A percentile compares a stretch with the other conserved stretches of the same genome.
These are phyloP conservation scores for Ageneiosus marmoratus DNA, from an alignment of 2,113 vertebrate genomes.

Conservation along the genomic window DNA sequence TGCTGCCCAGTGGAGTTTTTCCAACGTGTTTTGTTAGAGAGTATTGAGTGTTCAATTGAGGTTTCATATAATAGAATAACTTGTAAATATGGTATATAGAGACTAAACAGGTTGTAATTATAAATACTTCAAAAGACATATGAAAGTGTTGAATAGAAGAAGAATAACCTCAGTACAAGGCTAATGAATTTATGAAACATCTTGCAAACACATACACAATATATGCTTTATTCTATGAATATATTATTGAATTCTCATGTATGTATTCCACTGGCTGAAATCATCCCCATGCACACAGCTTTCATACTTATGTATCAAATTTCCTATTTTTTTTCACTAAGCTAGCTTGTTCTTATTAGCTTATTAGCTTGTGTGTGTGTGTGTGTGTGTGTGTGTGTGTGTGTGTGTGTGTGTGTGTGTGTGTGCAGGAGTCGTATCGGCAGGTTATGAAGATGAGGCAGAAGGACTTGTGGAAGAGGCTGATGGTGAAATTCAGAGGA, in stretches of 20 bases:
- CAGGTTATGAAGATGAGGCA: constrained; percentile 99
- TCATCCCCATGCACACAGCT: neutral
- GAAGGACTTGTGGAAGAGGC: constrained; percentile 96
- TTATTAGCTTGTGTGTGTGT: neutral
- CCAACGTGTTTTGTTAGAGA: constrained; percentile 12
- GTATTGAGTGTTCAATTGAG: neutral
- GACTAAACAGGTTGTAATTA: neutral
- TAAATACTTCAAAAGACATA: neutral
- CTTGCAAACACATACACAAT: neutral
- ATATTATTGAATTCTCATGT: neutral
- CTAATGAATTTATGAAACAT: neutral
- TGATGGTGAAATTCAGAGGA: constrained; percentile 98
- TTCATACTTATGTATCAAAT: neutral
- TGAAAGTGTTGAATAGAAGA: neutral
- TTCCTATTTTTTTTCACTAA: neutral
- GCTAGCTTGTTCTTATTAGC: neutral
- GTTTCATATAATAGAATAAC: neutral
- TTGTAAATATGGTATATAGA: neutral
- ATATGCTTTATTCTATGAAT: neutral
- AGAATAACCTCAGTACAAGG: neutral
- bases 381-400: neutral
- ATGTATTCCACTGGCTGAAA: neutral
- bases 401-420: neutral
- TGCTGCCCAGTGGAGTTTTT: neutral
- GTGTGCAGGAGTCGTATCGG: constrained; percentile 89